Base-by-base conservation (phyloP, 2,797 vertebrate species). In the Hyperoplus immaculatus region DNA sequence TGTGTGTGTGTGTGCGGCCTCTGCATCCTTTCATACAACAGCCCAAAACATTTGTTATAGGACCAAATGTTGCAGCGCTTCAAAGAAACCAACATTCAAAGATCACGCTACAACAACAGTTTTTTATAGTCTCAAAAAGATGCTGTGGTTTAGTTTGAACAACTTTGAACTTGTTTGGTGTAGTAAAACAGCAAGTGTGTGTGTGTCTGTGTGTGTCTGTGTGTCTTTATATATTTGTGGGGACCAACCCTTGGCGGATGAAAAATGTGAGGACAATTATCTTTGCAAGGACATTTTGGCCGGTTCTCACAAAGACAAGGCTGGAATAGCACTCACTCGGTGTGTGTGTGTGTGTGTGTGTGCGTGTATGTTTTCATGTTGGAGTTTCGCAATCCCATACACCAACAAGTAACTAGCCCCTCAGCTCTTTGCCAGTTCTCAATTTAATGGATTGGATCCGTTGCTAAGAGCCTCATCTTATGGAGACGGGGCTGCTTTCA, bases 91-190 rank as follows among this genome's bases (percentile, higher is more conserved):
- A 62, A 59, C 81, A 54, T 8, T 4, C 46, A 65, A 67, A 77
- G 47, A 82, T 83, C 62, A 61, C 41, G 72, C 83, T 80, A 64
- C 61, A 68, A 54, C 59, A 56, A 46, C 45, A 77, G 65, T 39
- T 62, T 29, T 66, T 61, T 72, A 54, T 45, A 13, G 16, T 16
- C 55, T 58, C 59, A 43, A 76, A 80, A 73, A 57, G 49, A 55
- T 21, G 43, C 53, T 66, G 76, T 70, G 72, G 62, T 75, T 81
- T 74, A 64, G 51, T 72, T 80, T 82, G 38, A 65, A 13, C n/a
- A 21, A 59, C 69, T 78, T 56, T 74, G 45, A 73, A 66, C 63
- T 73, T 60, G 53, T 72, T 72, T 61, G 8, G 69, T 66, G 51
- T 76, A 65, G 29, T 29, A 29, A 64, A 75, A 72, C 56, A 69